A percentile compares a stretch with the other conserved stretches of the same genome.
Conservation (phyloP, 2,797 vertebrate species). For the Perodicticus potto region DNA sequence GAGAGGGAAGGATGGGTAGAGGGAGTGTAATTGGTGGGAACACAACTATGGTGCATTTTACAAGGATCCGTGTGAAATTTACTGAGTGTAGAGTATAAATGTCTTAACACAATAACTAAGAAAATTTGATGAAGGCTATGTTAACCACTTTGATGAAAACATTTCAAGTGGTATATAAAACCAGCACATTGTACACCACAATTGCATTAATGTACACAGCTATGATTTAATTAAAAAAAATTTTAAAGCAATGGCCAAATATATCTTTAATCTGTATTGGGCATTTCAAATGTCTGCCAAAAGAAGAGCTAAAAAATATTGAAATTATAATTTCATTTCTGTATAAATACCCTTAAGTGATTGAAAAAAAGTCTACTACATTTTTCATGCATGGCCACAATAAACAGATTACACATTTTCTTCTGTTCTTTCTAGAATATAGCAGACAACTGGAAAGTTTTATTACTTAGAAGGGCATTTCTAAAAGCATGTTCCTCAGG, state of each 20-base stretch:
- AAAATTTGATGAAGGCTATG: too few relatives aligned
- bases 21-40: too few relatives aligned
- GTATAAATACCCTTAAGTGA: background rate
- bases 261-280: background rate
- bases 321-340: slow-evolving; percentile 13
- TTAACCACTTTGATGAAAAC: too few relatives aligned
- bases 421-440: background rate
- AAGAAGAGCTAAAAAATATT: background rate
- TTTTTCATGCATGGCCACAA: background rate
- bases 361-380: background rate
- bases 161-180: too few relatives aligned
- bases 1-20: too few relatives aligned
- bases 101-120: too few relatives aligned
- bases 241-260: background rate
- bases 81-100: too few relatives aligned
- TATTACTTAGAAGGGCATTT: background rate
- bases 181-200: too few relatives aligned
- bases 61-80: too few relatives aligned
- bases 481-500: background rate
- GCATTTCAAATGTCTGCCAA: slow-evolving; percentile 6
- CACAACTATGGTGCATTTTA: too few relatives aligned
- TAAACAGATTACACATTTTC: background rate
- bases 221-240: background rate
- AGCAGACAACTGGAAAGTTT: background rate
- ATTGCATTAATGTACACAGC: too few relatives aligned